phyloP scores from a whole-genome alignment of 2,888 invertebrate genomes.

The Ophion costatus region DNA sequence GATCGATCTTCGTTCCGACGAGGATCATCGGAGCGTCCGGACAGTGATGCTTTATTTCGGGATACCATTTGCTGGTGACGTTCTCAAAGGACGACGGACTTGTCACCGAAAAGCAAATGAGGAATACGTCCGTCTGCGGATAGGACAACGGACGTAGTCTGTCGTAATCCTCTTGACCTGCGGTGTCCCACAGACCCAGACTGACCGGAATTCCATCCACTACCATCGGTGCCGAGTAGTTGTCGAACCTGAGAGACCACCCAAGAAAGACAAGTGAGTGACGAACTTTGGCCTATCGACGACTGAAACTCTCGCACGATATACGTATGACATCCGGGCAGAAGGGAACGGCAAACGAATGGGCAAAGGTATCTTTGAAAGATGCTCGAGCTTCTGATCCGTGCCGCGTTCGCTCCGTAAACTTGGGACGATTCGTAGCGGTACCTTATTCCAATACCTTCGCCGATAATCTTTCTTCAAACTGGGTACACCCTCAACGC shows the following conservation, averaged over 20 bases:
- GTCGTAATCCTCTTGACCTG: conserved; percentile 99
- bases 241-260: conserved; percentile 92
- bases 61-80: conserved; percentile 99
- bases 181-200: conserved; percentile 98
- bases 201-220: conserved; percentile 99
- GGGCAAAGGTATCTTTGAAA: no score
- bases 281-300: neutral
- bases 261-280: conserved; percentile 20
- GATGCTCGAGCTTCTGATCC: neutral
- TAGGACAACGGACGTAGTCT: conserved; percentile 97
- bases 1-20: conserved; percentile 99
- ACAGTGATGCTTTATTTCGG: conserved; percentile 99
- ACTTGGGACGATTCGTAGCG: no score
- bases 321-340: neutral
- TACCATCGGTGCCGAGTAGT: conserved; percentile 99
- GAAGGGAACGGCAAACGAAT: neutral
- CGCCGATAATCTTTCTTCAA: no score
- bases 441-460: no score
- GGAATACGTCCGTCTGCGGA: conserved; percentile 99
- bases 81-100: conserved; percentile 99
- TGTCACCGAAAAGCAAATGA: conserved; percentile 99
- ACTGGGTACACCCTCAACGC: no score
- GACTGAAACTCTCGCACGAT: neutral
- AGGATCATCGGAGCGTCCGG: conserved; percentile 99
- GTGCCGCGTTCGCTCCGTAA: neutral